Evolutionary conservation across 2,888 invertebrate genomes (phyloP).

Genomic region (Agonopterix heracliana): DNA sequence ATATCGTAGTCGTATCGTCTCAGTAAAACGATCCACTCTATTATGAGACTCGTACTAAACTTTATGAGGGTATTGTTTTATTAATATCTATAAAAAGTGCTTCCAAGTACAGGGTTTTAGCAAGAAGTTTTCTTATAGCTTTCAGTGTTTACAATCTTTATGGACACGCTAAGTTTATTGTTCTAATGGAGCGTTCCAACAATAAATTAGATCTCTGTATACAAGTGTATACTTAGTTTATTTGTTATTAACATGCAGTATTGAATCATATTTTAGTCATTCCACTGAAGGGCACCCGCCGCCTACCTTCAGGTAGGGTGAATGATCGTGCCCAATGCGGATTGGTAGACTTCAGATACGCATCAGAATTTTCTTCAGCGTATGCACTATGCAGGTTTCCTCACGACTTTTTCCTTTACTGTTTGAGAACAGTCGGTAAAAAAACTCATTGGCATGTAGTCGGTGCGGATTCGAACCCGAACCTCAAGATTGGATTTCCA

Average conservation of each 20-base stretch:
- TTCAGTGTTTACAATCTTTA: slow-evolving; percentile 34
- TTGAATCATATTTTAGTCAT: too few relatives aligned
- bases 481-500: too few relatives aligned
- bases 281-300: too few relatives aligned
- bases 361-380: too few relatives aligned
- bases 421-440: too few relatives aligned
- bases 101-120: slow-evolving; percentile 49
- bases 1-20: slow-evolving; percentile 25
- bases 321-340: too few relatives aligned
- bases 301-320: too few relatives aligned
- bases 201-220: slow-evolving; percentile 8
- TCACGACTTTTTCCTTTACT: too few relatives aligned
- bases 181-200: slow-evolving; percentile 8
- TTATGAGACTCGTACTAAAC: slow-evolving; percentile 41
- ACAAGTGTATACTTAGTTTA: neutral
- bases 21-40: slow-evolving; percentile 16
- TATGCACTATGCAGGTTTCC: too few relatives aligned
- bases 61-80: slow-evolving; percentile 67
- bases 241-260: neutral
- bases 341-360: too few relatives aligned
- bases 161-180: neutral
- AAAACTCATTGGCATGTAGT: too few relatives aligned
- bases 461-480: too few relatives aligned
- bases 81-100: slow-evolving; percentile 71
- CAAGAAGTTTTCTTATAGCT: slow-evolving; percentile 42